These are phyloP conservation scores for Pipistrellus pygmaeus DNA, from an alignment of 2,797 vertebrate species.

Conservation along the genomic window DNA sequence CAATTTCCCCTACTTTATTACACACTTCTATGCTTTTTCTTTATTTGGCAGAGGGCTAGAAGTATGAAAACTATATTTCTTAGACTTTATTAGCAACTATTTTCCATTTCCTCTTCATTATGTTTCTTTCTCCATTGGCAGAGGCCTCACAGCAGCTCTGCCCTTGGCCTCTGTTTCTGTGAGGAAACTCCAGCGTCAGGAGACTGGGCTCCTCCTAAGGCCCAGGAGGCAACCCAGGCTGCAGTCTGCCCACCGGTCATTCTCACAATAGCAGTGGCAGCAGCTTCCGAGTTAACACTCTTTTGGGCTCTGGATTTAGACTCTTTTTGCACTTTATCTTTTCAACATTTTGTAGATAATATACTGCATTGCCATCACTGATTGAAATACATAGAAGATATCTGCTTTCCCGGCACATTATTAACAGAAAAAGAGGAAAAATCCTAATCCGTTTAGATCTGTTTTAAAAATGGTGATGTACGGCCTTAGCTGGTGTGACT, in stretches of 20 bases:
- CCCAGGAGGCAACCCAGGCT: not conserved
- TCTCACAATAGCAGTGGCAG: not conserved
- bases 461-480: not conserved
- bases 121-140: not conserved
- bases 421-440: conserved; percentile 1
- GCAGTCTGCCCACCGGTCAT: too few relatives aligned
- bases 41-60: too few relatives aligned
- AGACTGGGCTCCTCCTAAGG: too few relatives aligned
- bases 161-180: not conserved
- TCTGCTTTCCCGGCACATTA: not conserved
- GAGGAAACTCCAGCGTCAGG: not conserved
- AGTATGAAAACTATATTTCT: not conserved
- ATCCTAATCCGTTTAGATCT: not conserved
- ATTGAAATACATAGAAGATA: not conserved
- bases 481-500: too few relatives aligned
- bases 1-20: not conserved
- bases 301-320: not conserved
- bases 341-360: not conserved
- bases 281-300: not conserved
- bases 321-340: not conserved
- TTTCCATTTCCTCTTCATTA: not conserved
- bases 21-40: not conserved
- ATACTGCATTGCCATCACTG: not conserved
- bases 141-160: accelerated
- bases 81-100: not conserved